Evolutionary conservation across 2,113 vertebrate genomes (phyloP), one percentile per base, ranked within the genome.

Genomic region (Boleophthalmus pectinirostris): DNA sequence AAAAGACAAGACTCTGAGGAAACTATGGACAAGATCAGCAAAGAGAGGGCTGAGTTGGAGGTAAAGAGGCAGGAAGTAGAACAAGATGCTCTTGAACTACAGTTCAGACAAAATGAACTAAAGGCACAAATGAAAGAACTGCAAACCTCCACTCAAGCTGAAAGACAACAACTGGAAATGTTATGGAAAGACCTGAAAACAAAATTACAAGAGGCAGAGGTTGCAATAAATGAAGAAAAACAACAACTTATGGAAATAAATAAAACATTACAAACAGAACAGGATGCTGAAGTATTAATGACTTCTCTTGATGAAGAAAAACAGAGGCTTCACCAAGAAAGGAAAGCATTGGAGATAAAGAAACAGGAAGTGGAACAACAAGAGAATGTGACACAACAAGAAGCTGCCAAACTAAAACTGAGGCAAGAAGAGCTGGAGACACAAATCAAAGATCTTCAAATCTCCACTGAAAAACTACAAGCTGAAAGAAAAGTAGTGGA

Each of bases 401-500:
- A 63, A 18, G 29, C 5, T 8, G 18, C 20, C 51, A 57, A 69
- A 38, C 29, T 53, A 7, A 51, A 65, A 45, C 45, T 70, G 7
- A 47, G 72, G 60, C 74, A 60, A 46, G 38, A 73, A 14, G 73
- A 75, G 18, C 58, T 79, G 11, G 13, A 69, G 51, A n/a, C 11
- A 49, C 60, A 73, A 66, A 68, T 18, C 21, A 25, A 66, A n/a
- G 61, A 54, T 1, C 24, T 72, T 20, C 23, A 65, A 16, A 24
- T 3, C 5, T 57, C 23, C 24, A 57, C 0, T 14, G 54, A 24
- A 24, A 21, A 57, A 23, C 54, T 24, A 3, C 24, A 57, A 12
- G 5, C 14, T 3, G 54, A 57, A 23, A 12, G 54, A 21, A 8
- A 56, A 57, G 21, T 13, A 3, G 54, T 57, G 54, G 21, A 24